A percentile compares a stretch with the other conserved stretches of the same genome.
These are phyloP conservation scores for Mamestra configurata DNA, from an alignment of 1,140 invertebrate species.

Conservation along the genomic window DNA sequence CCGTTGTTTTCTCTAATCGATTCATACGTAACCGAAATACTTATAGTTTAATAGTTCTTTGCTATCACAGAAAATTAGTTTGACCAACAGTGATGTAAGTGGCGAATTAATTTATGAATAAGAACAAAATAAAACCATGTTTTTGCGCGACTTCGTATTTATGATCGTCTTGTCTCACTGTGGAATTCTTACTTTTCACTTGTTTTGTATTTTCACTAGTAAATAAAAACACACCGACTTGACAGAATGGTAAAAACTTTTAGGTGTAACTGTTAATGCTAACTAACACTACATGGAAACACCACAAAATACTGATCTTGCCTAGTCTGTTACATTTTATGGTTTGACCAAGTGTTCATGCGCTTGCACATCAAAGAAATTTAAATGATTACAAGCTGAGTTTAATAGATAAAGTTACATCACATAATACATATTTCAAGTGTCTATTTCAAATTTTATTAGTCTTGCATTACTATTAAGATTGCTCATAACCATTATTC, in stretches of 20 bases:
- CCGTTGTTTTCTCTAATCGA: conserved; percentile 37
- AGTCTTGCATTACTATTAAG: neutral
- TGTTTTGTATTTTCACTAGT: neutral
- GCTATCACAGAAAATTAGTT: conserved; percentile 27
- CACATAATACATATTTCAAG: neutral
- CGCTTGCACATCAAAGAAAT: too few species aligned
- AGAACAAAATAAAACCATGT: neutral
- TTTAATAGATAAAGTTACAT: neutral
- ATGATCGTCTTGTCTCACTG: neutral
- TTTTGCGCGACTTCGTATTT: neutral
- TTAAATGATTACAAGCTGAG: neutral
- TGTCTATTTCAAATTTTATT: neutral
- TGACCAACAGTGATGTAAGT: conserved; percentile 23
- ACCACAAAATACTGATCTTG: too few species aligned
- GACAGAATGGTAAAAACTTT: too few species aligned
- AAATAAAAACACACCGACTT: too few species aligned
- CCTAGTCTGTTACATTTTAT: neutral
- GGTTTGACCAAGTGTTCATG: neutral
- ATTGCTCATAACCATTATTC: neutral
- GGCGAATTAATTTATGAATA: conserved; percentile 3
- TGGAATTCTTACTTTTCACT: neutral
- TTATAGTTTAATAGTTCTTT: conserved; percentile 15
- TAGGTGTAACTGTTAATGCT: too few species aligned
- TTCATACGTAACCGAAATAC: conserved; percentile 43
- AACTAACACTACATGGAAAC: too few species aligned